Conservation (phyloP, 92 coral and sea anemone species). For the Montipora capitata region DNA sequence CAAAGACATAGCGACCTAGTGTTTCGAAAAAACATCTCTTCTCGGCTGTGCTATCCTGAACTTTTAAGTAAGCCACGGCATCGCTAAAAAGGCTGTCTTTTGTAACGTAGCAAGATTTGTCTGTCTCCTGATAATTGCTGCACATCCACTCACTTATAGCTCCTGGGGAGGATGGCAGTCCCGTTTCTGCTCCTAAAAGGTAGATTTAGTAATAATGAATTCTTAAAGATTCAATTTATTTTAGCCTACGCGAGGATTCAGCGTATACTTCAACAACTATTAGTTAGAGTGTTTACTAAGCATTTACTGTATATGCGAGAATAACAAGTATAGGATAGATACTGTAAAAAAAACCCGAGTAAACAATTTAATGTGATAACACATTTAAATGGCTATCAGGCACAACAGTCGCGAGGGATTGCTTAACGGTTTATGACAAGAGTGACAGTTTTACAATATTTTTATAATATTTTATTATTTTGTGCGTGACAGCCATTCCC, state of each 20-base stretch:
- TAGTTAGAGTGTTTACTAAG: neutral
- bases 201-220: neutral
- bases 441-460: neutral
- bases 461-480: too few species aligned
- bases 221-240: neutral
- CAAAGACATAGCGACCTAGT: slow-evolving; percentile 4
- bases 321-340: too few species aligned
- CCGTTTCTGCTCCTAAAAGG: slow-evolving; percentile 1
- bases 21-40: neutral
- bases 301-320: neutral
- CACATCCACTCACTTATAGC: slow-evolving; percentile 8
- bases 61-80: slow-evolving; percentile 13
- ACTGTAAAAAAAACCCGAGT: neutral
- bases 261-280: neutral
- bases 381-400: neutral
- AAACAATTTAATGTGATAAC: neutral
- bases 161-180: neutral
- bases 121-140: slow-evolving; percentile 12
- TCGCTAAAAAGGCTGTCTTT: slow-evolving; percentile 21
- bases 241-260: neutral
- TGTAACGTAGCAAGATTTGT: slow-evolving; percentile 17
- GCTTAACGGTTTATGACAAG: neutral
- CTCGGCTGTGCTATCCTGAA: neutral
- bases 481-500: neutral
- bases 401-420: neutral